Base-by-base conservation (phyloP, 2,797 vertebrate species). In the Sebastiscus albofasciatus region DNA sequence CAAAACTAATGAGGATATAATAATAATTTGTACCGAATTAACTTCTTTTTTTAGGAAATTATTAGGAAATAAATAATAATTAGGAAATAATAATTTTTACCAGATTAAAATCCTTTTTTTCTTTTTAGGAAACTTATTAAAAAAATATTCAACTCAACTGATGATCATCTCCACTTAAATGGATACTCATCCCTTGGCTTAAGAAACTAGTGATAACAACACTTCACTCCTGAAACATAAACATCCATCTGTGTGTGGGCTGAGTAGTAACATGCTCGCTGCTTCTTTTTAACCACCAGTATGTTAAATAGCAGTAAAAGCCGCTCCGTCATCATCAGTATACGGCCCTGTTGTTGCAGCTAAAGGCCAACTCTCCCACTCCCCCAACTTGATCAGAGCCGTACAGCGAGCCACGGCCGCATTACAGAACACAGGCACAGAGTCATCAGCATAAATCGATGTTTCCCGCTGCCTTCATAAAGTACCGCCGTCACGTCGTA, bases 371-470 rank as follows among this genome's bases (percentile, higher is more conserved):
- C 33, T 73, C 65, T n/a, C 58, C 36, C 8, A 1, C n/a, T 64
- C 22, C 34, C 64, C 22, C 6, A 36, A 16, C 85, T 33, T 14
- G 52, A 76, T 83, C 77, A 18, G 27, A 67, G 75, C 86, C 77
- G 71, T 72, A 67, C 84, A 65, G 42, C 55, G 16, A 54, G 80
- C 86, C 89, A 72, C 18, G 67, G 84, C 87, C 24, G 75, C 79
- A 64, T 85, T 78, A 89, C 85, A 79, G 82, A 92, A 85, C 77
- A 55, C 66, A 79, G 77, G 73, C 84, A 54, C 84, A 56, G 24
- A 87, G 78, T 86, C 93, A 93, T 95, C 88, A 88, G 83, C 89
- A 90, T 94, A 90, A 93, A 93, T 94, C 86, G 61, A 89, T 65
- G 83, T 85, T 86, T 89, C 85, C 85, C 80, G 13, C 78, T n/a